Evolutionary conservation across 2,888 invertebrate species (phyloP).

Genomic region (Dichetophora obliterata): DNA sequence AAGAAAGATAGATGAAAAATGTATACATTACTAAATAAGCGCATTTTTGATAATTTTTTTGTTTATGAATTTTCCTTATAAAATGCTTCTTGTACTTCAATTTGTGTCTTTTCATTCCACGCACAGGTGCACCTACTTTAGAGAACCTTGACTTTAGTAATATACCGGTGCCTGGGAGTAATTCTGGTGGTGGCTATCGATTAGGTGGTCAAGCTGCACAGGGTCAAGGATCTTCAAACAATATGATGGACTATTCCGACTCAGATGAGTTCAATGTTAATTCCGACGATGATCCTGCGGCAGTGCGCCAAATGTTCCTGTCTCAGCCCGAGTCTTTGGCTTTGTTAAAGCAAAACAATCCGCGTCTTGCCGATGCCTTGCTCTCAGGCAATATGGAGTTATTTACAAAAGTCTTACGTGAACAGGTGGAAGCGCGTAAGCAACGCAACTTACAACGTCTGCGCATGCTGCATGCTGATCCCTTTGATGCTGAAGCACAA

Average conservation of each 20-base stretch:
- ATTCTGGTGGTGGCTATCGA: conserved; percentile 41
- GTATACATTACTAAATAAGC: too few relatives aligned
- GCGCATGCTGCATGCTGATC: conserved; percentile 92
- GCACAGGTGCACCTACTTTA: conserved; percentile 49
- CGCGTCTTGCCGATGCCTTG: conserved; percentile 90
- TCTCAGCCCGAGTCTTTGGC: conserved; percentile 93
- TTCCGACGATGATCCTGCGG: conserved; percentile 84
- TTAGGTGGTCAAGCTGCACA: conserved; percentile 34
- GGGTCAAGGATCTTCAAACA: conserved; percentile 36
- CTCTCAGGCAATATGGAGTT: conserved; percentile 85
- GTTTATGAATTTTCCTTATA: conserved; percentile 1
- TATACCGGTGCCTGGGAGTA: conserved; percentile 80
- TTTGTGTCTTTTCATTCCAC: background rate
- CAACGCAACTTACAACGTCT: conserved; percentile 87
- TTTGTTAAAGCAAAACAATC: conserved; percentile 92
- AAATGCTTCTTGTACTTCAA: conserved; percentile 4
- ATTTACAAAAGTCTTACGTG: conserved; percentile 83
- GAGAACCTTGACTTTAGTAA: conserved; percentile 83
- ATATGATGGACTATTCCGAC: conserved; percentile 51
- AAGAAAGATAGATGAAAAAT: too few relatives aligned
- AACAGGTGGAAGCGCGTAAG: conserved; percentile 85
- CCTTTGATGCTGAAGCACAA: conserved; percentile 96
- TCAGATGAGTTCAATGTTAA: conserved; percentile 68
- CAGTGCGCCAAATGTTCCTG: conserved; percentile 87
- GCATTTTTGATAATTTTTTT: too few relatives aligned